These are phyloP conservation scores for Periphyllus acericola DNA, from an alignment of 2,888 invertebrate species.

Conservation along the genomic window DNA sequence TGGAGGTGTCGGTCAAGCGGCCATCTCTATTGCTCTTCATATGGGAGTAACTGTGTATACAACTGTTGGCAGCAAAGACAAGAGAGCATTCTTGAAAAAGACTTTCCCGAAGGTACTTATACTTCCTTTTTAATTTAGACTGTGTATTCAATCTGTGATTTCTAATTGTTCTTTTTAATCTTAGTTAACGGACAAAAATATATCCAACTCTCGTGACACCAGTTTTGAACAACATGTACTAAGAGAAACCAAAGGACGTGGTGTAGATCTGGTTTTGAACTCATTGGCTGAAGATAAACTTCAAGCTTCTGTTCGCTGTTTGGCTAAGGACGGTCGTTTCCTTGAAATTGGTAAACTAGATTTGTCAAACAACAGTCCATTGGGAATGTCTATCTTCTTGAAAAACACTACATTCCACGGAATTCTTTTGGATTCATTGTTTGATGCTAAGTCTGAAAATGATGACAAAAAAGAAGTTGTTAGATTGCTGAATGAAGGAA, in stretches of 20 bases:
- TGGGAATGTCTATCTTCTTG: constrained; percentile 91
- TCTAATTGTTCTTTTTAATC: too few species aligned
- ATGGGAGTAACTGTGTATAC: constrained; percentile 90
- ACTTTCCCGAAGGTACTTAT: constrained; percentile 77
- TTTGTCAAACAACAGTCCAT: constrained; percentile 87
- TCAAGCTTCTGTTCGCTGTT: constrained; percentile 90
- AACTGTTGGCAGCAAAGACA: constrained; percentile 89
- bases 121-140: too few species aligned
- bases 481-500: constrained; percentile 83
- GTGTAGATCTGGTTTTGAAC: constrained; percentile 94
- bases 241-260: constrained; percentile 84
- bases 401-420: constrained; percentile 98
- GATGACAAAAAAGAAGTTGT: constrained; percentile 82
- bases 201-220: constrained; percentile 91
- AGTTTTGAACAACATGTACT: constrained; percentile 92
- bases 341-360: constrained; percentile 98
- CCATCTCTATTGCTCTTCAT: constrained; percentile 91
- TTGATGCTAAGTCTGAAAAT: constrained; percentile 75
- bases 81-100: constrained; percentile 86
- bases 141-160: too few species aligned
- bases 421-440: constrained; percentile 92
- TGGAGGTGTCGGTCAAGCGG: constrained; percentile 97
- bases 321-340: constrained; percentile 93
- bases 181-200: constrained; percentile 79
- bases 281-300: constrained; percentile 96